Evolutionary conservation across 2,113 vertebrate genomes (phyloP), one percentile per base, ranked within the genome.

Genomic region (Heterotilapia buettikoferi): DNA sequence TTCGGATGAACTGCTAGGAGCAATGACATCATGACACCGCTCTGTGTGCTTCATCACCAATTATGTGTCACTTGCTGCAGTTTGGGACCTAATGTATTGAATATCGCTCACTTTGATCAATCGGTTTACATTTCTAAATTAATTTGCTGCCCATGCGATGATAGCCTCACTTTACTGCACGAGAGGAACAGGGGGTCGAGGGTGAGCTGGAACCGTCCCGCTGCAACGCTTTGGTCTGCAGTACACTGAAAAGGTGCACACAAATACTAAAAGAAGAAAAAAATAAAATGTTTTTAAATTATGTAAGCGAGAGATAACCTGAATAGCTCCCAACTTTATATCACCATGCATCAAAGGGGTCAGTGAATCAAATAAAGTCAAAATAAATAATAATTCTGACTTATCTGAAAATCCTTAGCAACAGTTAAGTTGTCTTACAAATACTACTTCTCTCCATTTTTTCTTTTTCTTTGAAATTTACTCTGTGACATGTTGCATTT

Each of bases 11-110:
- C 95, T 92, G 91, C 91, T 84, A 82, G 88, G 91, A 95, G 95
- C 93, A 93, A 93, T 95, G 95, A 95, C 95, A 95, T 96, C 94
- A 96, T 93, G 94, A 94, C 94, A 95, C 93, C 91, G 92, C 84
- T 86, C 90, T 86, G 90, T 90, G 95, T 92, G 92, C 93, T 96
- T 96, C 95, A 96, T 93, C 95, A 95, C 94, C 94, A 95, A 95
- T 95, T 96, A 96, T 94, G 92, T 95, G 95, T 95, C 94, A 95
- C 91, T 94, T 78, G 91, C 93, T 94, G 95, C 95, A 91, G 95
- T 94, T 95, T 94, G 93, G 93, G 91, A 96, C 87, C 91, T 95
- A 95, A 95, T 93, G 89, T 94, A 95, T 96, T 93, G 95, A 96
- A 92, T 96, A 95, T 94, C 93, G 85, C 83, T 96, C 95, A 93